Evolutionary conservation across 1,140 invertebrate genomes (phyloP), one percentile per base, ranked within the genome.

Genomic region (Microplitis mediator): DNA sequence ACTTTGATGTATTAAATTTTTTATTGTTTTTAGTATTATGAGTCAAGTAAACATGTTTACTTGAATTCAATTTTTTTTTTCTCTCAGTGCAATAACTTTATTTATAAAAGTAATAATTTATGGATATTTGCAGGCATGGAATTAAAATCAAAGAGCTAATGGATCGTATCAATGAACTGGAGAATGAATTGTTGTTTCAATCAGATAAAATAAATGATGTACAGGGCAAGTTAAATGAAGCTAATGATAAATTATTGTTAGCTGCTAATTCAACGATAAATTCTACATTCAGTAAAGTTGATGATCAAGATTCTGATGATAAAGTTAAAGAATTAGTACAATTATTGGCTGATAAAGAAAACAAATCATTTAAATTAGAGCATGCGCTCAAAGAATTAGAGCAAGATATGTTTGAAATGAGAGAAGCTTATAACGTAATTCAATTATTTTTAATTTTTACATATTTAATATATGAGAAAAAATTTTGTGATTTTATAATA

Each of bases 111-210:
- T 9, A 45, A 4, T 45, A 45, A 45, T 45, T 13, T 45, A 58
- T 35, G 14, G 9, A 13, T 50, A 56, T 63, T 71, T 72, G 4
- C 31, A 84, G 83, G 3, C 35, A 77, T 14, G 54, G 13, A 5
- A 63, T 8, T n/a, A 11, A 64, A 0, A 74, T 65, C n/a, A 74
- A 74, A 56, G 76, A 78, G 16, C 76, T 74, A 35, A 60, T 74
- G 16, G 62, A 74, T 16, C 58, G 32, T 13, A 51, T 82, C 13
- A 45, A 23, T 4, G 52, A 76, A 60, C 54, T 77, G 6, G 75
- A 78, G 63, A 31, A 14, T 6, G 69, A 73, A 34, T 58, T 67
- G 39, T 1, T 11, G 4, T 2, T 61, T 50, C 73, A 63, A 58
- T 5, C 34, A 4, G 16, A 52, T 64, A 51, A 75, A 64, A 79